These are phyloP conservation scores for Zaprionus nigranus DNA, from an alignment of 1,140 invertebrate species.

Conservation along the genomic window DNA sequence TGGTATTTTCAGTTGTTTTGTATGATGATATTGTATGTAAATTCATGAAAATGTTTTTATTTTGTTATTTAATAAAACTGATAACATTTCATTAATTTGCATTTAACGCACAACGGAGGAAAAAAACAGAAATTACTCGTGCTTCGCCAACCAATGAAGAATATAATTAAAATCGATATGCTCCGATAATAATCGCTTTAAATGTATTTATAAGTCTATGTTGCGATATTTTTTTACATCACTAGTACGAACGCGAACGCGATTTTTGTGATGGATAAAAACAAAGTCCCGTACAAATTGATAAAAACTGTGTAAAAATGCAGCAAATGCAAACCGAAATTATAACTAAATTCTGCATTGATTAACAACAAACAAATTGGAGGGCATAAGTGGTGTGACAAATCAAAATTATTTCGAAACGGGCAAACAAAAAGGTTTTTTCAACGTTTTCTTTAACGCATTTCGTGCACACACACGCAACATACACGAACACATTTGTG, in stretches of 20 bases:
- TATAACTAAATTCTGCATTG: conserved; percentile 50
- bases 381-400: conserved; percentile 48
- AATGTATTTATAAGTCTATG: conserved; percentile 11
- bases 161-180: neutral
- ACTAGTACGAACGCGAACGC: conserved; percentile 56
- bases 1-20: no score
- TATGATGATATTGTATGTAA: neutral
- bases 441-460: conserved; percentile 73
- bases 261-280: conserved; percentile 68
- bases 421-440: conserved; percentile 64
- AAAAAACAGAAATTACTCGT: neutral
- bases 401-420: conserved; percentile 52
- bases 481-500: conserved; percentile 48
- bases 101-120: no score
- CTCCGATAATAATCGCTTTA: conserved; percentile 21
- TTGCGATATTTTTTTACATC: conserved; percentile 42
- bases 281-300: conserved; percentile 67
- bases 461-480: conserved; percentile 60
- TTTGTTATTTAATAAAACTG: neutral
- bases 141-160: neutral
- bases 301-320: conserved; percentile 63
- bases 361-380: conserved; percentile 49
- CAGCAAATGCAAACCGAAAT: conserved; percentile 57
- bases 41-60: neutral
- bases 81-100: neutral